A percentile compares a stretch with the other conserved stretches of the same genome.
These are phyloP conservation scores for Drosophila tani DNA, from an alignment of 1,140 invertebrate species.

Conservation along the genomic window DNA sequence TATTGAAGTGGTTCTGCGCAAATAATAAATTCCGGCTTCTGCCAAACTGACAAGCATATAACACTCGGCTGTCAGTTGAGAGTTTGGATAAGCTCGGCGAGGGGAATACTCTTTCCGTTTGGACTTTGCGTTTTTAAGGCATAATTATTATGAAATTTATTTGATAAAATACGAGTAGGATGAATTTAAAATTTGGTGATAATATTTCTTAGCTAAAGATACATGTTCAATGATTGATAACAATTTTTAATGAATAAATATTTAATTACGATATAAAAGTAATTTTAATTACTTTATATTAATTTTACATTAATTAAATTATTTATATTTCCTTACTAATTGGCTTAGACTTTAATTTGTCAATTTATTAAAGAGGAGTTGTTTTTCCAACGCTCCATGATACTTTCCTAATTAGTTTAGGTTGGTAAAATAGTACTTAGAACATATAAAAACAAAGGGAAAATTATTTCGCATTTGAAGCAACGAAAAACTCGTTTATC, in stretches of 20 bases:
- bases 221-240: not conserved
- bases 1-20: constrained; percentile 24
- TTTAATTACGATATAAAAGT: too few relatives aligned
- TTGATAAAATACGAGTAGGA: not conserved
- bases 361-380: not conserved
- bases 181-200: not conserved
- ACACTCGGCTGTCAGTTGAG: constrained; percentile 9
- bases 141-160: not conserved
- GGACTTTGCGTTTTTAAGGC: too few relatives aligned
- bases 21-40: constrained; percentile 7
- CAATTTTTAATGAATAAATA: too few relatives aligned
- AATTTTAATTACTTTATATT: not conserved
- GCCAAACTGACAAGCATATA: constrained; percentile 19
- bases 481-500: constrained; percentile 10
- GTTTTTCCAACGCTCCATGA: not conserved
- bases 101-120: too few relatives aligned
- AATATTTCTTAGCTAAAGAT: not conserved
- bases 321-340: not conserved
- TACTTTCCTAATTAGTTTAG: constrained; percentile 7
- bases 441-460: not conserved
- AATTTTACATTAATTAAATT: not conserved
- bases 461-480: not conserved
- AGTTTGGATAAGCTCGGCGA: not conserved
- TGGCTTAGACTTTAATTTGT: not conserved
- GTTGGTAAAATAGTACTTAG: not conserved